Conservation (phyloP, 2,797 vertebrate genomes). For the Lacerta agilis region DNA sequence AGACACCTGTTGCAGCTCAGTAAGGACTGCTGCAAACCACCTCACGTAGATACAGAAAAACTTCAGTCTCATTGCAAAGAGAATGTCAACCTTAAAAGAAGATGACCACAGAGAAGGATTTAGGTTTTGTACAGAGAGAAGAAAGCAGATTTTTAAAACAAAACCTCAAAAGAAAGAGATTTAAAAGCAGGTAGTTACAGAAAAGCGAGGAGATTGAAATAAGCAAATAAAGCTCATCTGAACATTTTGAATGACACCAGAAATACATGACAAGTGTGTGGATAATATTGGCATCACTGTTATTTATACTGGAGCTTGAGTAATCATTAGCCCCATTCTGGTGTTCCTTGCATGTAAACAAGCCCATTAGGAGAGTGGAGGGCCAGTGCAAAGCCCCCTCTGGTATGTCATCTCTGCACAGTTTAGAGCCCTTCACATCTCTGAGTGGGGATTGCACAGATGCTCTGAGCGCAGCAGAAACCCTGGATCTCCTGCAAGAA, state of each 20-base stretch:
- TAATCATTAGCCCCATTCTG: background rate
- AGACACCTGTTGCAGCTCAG: background rate
- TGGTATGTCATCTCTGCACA: no score
- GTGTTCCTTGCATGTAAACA: no score
- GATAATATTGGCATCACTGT: constrained; percentile 62
- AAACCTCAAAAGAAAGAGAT: constrained; percentile 40
- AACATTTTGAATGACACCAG: constrained; percentile 22
- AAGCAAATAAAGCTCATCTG: constrained; percentile 33
- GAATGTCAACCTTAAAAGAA: constrained; percentile 23
- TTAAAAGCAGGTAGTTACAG: background rate
- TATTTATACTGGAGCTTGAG: constrained; percentile 58
- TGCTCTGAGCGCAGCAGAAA: no score
- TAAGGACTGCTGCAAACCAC: background rate
- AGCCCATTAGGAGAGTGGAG: no score
- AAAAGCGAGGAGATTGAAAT: constrained; percentile 19
- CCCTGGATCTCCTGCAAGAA: no score
- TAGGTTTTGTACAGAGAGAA: background rate
- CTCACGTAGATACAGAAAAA: constrained; percentile 24
- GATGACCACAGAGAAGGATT: background rate
- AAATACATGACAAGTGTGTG: constrained; percentile 43
- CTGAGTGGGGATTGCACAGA: no score
- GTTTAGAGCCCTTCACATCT: no score
- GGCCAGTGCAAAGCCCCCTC: no score
- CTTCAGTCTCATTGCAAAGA: background rate
- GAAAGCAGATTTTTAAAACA: constrained; percentile 5